These are phyloP conservation scores for Eudemis profundana DNA, from an alignment of 2,888 invertebrate species.

Conservation along the genomic window DNA sequence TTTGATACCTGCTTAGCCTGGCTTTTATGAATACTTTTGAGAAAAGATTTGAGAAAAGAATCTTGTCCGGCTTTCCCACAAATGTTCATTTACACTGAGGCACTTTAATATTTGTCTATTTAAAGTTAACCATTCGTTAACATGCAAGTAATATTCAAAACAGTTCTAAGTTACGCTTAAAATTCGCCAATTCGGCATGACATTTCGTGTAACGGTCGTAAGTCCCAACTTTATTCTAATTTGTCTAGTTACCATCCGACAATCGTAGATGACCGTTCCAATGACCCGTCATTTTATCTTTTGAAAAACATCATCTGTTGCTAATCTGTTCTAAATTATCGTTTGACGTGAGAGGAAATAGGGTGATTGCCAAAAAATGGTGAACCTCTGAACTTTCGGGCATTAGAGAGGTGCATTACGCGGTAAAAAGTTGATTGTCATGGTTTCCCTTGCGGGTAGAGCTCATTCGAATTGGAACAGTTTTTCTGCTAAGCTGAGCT, in stretches of 20 bases:
- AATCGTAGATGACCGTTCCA: not conserved
- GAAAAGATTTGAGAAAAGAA: not conserved
- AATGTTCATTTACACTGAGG: too few species aligned
- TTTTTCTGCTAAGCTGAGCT: not conserved
- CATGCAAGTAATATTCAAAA: too few species aligned
- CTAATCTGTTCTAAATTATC: conserved; percentile 43
- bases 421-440: conserved; percentile 20
- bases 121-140: too few species aligned
- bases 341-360: conserved; percentile 42
- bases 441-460: conserved; percentile 1
- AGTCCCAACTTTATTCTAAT: too few species aligned
- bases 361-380: conserved; percentile 44
- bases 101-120: too few species aligned
- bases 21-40: not conserved
- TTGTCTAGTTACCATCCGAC: too few species aligned
- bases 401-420: conserved; percentile 45
- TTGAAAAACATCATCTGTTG: conserved; percentile 23
- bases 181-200: too few species aligned
- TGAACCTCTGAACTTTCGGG: conserved; percentile 48
- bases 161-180: too few species aligned
- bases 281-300: conserved; percentile 19
- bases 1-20: not conserved
- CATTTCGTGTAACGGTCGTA: too few species aligned
- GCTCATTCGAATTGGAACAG: not conserved
- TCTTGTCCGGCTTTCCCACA: too few species aligned